phyloP scores from a whole-genome alignment of 2,888 invertebrate species.

The Hirudinaria manillensis region DNA sequence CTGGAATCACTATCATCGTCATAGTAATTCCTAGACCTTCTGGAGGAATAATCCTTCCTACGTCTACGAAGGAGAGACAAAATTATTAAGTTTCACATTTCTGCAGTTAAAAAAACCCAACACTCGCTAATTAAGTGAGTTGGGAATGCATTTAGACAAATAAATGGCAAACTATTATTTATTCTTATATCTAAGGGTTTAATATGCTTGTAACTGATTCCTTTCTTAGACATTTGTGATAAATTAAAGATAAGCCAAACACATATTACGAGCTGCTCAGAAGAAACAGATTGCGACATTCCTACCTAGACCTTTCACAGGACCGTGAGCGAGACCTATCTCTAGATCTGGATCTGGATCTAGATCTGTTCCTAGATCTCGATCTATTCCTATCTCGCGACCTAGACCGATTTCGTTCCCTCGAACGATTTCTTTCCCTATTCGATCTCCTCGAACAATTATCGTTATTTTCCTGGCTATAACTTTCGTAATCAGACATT shows the following conservation, averaged over 20 bases:
- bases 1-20: constrained; percentile 23
- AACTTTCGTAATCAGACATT: constrained; percentile 11
- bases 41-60: constrained; percentile 4
- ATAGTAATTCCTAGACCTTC: constrained; percentile 23
- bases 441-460: neutral
- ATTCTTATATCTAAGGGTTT: too few species aligned
- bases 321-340: constrained; percentile 11
- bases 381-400: neutral
- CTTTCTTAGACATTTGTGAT: too few species aligned
- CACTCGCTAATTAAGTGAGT: too few species aligned
- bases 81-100: too few species aligned
- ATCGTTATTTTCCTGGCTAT: neutral
- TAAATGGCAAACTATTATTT: too few species aligned
- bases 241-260: too few species aligned
- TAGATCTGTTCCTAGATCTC: constrained; percentile 18
- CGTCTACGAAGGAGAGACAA: too few species aligned
- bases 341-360: constrained; percentile 20
- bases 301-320: constrained; percentile 2
- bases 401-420: constrained; percentile 7
- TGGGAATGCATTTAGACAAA: too few species aligned
- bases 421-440: constrained; percentile 9
- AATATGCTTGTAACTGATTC: too few species aligned
- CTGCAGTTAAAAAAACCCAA: too few species aligned
- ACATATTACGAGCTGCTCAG: too few species aligned
- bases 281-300: neutral